Percentiles rank a stretch among this genome's conserved stretches.
phyloP scores from a whole-genome alignment of 2,888 invertebrate species.

The Amphiduros pacificus region DNA sequence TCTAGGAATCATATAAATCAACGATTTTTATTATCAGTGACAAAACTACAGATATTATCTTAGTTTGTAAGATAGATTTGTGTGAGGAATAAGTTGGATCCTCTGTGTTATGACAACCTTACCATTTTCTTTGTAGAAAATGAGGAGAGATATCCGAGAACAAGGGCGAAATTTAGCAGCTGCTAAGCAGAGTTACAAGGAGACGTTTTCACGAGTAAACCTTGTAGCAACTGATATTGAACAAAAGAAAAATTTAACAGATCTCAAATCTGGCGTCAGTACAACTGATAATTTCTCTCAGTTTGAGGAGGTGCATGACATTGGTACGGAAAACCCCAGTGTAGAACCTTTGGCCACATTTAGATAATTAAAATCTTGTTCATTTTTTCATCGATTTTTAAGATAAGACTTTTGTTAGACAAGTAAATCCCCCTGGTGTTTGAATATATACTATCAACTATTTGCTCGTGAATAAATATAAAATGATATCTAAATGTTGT shows the following conservation, averaged over 20 bases:
- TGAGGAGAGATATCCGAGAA: background rate
- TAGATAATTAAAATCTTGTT: too few species aligned
- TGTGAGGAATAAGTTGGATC: background rate
- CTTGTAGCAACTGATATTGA: constrained; percentile 15
- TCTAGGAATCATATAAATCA: too few species aligned
- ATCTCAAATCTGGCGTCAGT: constrained; percentile 2
- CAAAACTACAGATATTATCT: too few species aligned
- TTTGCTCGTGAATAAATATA: too few species aligned
- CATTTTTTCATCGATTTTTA: too few species aligned
- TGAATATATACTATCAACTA: too few species aligned
- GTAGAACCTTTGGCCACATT: too few species aligned
- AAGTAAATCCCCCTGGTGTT: too few species aligned
- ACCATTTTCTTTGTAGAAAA: background rate
- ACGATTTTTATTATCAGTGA: too few species aligned
- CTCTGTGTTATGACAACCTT: background rate
- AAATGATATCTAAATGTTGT: too few species aligned
- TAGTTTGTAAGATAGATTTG: too few species aligned
- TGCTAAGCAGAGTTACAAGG: constrained; percentile 14
- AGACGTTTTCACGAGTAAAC: constrained; percentile 9
- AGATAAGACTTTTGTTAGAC: too few species aligned
- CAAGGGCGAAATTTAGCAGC: constrained; percentile 4
- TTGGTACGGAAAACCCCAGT: constrained; percentile 10
- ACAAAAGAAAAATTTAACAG: constrained; percentile 7
- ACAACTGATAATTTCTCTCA: constrained; percentile 8
- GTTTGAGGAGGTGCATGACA: constrained; percentile 16